Evolutionary conservation across 2,113 vertebrate genomes (phyloP).

Genomic region (Tetrax tetrax): DNA sequence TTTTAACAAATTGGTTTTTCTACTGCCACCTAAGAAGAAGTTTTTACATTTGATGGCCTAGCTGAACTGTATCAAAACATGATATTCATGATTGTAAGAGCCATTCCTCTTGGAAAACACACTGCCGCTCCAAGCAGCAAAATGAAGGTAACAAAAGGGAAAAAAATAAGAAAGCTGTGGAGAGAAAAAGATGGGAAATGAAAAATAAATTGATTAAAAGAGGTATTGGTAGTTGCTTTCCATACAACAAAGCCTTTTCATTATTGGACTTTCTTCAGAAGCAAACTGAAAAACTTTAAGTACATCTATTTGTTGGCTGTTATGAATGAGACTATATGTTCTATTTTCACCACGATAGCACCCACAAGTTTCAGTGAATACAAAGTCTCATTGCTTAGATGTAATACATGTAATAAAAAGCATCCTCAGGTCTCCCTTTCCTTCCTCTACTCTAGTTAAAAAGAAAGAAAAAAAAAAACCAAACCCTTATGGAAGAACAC

Average conservation of each 20-base stretch:
- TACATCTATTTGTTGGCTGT: not conserved
- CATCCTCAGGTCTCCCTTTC: not conserved
- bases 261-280: not conserved
- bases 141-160: not conserved
- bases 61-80: slow-evolving; percentile 47
- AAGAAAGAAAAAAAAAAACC: not conserved
- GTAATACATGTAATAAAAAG: not conserved
- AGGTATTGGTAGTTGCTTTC: not conserved
- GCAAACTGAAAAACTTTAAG: not conserved
- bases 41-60: not conserved
- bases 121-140: not conserved
- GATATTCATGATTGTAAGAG: slow-evolving; percentile 51
- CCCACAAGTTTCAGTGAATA: not conserved
- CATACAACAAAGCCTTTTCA: not conserved
- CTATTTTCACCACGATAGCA: not conserved
- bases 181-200: not conserved
- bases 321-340: not conserved
- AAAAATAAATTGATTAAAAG: not conserved
- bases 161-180: not conserved
- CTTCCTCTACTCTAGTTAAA: not conserved
- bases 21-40: not conserved
- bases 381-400: not conserved
- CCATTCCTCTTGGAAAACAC: slow-evolving; percentile 22
- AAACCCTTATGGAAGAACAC: not conserved
- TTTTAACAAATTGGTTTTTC: not conserved